phyloP scores from a whole-genome alignment of 2,888 invertebrate species.

The Corythucha ciliata region DNA sequence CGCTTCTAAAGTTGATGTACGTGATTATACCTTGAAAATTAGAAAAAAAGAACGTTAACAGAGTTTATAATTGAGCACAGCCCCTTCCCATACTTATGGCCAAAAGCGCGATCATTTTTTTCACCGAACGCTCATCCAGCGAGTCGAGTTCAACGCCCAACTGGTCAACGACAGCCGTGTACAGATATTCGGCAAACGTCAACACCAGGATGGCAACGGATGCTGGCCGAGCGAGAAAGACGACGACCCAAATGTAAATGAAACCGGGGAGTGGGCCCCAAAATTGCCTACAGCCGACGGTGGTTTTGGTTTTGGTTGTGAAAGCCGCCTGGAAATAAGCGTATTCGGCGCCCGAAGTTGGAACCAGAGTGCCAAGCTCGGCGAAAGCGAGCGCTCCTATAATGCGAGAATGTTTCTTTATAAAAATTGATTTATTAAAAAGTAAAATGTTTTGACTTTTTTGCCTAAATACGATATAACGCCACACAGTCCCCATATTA shows the following conservation, averaged over 20 bases:
- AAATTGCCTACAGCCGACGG: too few species aligned
- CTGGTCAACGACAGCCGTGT: slow-evolving; percentile 53
- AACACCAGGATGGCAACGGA: slow-evolving; percentile 67
- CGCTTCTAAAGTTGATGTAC: slow-evolving; percentile 66
- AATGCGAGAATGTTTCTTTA: too few species aligned
- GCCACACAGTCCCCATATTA: slow-evolving; percentile 71
- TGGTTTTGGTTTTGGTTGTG: too few species aligned
- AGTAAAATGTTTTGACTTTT: too few species aligned
- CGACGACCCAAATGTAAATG: slow-evolving; percentile 67
- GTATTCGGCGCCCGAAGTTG: slow-evolving; percentile 72
- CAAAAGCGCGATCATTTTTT: slow-evolving; percentile 54
- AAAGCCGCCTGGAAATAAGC: slow-evolving; percentile 68
- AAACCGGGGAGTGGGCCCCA: slow-evolving; percentile 66
- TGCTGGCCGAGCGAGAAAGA: slow-evolving; percentile 62
- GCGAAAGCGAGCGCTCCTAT: slow-evolving; percentile 69
- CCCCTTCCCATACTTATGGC: slow-evolving; percentile 60
- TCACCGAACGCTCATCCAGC: slow-evolving; percentile 44
- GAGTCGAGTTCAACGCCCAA: slow-evolving; percentile 40
- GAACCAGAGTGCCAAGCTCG: slow-evolving; percentile 68
- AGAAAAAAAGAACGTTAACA: slow-evolving; percentile 23
- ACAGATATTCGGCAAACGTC: slow-evolving; percentile 66
- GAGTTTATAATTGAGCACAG: too few species aligned
- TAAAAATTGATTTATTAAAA: too few species aligned
- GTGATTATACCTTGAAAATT: slow-evolving; percentile 56
- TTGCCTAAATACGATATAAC: slow-evolving; percentile 67